phyloP scores from a whole-genome alignment of 1,140 invertebrate species.

The Diploscapter pachys region DNA sequence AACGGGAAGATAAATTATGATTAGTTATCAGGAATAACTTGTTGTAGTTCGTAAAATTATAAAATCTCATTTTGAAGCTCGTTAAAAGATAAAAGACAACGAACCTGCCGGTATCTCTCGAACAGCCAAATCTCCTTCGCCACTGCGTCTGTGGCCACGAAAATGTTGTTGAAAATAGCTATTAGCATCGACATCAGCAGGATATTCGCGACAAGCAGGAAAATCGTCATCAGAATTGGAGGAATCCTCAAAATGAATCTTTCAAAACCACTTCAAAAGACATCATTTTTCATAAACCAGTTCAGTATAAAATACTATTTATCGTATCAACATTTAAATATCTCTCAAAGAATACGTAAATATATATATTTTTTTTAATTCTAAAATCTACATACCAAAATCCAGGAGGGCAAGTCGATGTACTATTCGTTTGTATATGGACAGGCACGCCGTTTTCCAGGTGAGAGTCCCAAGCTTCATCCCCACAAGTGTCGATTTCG shows the following conservation, averaged over 20 bases:
- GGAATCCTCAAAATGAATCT: slow-evolving; percentile 68
- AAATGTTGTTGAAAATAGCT: slow-evolving; percentile 97
- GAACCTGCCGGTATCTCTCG: slow-evolving; percentile 81
- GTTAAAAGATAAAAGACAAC: not conserved
- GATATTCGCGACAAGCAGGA: slow-evolving; percentile 91
- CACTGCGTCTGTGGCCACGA: slow-evolving; percentile 87
- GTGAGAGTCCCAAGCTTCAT: slow-evolving; percentile 80
- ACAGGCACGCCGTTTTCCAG: slow-evolving; percentile 32
- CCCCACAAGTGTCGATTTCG: slow-evolving; percentile 58
- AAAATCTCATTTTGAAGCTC: no score
- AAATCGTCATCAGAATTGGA: slow-evolving; percentile 87
- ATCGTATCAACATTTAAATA: not conserved
- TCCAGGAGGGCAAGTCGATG: slow-evolving; percentile 15
- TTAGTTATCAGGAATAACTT: no score
- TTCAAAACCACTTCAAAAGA: no score
- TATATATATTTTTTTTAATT: no score
- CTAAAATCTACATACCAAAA: slow-evolving; percentile 14
- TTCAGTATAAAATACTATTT: no score
- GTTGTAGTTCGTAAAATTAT: no score
- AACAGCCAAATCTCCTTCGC: slow-evolving; percentile 98
- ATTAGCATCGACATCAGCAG: slow-evolving; percentile 92
- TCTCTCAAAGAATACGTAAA: not conserved
- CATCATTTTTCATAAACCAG: no score
- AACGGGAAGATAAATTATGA: no score
- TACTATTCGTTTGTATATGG: slow-evolving; percentile 12